Conservation (phyloP, 1,140 invertebrate species). For the Anthonomus grandis region DNA sequence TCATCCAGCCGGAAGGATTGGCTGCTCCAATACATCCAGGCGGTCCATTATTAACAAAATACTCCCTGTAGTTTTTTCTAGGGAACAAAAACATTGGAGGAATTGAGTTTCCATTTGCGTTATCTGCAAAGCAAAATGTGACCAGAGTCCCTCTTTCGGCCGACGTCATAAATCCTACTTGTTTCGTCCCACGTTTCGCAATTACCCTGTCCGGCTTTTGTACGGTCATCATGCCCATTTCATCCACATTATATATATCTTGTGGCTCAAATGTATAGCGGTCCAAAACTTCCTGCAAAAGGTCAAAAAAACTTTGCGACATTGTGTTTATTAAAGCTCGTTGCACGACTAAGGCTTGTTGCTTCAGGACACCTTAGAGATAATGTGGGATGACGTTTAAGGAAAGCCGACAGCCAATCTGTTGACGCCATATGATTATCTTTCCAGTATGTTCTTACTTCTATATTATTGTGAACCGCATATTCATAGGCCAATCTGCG, state of each 20-base stretch:
- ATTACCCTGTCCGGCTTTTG: constrained; percentile 1
- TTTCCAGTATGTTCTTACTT: too few relatives aligned
- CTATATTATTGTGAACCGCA: too few relatives aligned
- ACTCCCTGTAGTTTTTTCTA: constrained; percentile 13
- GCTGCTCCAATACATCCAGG: constrained; percentile 12
- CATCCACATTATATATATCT: constrained; percentile 46
- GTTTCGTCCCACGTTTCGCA: neutral
- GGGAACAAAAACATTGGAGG: constrained; percentile 25
- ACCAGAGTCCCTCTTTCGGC: neutral
- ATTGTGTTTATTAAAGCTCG: too few relatives aligned
- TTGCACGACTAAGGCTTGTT: too few relatives aligned
- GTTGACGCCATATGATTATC: too few relatives aligned
- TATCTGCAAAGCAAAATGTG: neutral
- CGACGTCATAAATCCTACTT: neutral
- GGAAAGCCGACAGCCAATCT: too few relatives aligned
- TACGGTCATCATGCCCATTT: constrained; percentile 40
- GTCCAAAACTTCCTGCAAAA: too few relatives aligned
- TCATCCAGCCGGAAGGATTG: constrained; percentile 23
- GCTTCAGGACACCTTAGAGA: too few relatives aligned
- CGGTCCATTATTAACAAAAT: too few relatives aligned
- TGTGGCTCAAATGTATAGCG: constrained; percentile 34
- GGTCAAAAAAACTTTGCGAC: too few relatives aligned
- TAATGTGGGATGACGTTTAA: too few relatives aligned
- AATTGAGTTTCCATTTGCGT: constrained; percentile 9
- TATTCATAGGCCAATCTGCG: too few relatives aligned